Percentiles rank a stretch among this genome's conserved stretches.
phyloP scores from a whole-genome alignment of 2,888 invertebrate genomes.

The Mechanitis mazaeus region DNA sequence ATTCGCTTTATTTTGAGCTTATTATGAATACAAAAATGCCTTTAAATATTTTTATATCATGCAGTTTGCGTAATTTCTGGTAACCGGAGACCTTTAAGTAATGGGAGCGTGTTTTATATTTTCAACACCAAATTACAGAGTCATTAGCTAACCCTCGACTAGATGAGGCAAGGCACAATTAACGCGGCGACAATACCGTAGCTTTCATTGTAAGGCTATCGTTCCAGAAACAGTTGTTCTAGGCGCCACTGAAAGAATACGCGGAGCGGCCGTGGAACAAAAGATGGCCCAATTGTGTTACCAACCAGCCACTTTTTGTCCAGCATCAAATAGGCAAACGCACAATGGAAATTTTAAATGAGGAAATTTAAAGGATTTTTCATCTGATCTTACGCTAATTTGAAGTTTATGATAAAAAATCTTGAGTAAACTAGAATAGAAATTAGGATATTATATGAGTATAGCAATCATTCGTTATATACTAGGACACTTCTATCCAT shows the following conservation, averaged over 20 bases:
- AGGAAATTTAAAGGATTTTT: conserved; percentile 27
- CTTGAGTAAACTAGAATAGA: not conserved
- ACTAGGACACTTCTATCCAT: too few species aligned
- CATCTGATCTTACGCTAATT: conserved; percentile 15
- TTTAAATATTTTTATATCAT: conserved; percentile 21
- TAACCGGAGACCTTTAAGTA: conserved; percentile 18
- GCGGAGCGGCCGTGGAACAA: conserved; percentile 46
- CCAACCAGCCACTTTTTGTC: conserved; percentile 48
- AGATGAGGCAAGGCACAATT: conserved; percentile 58
- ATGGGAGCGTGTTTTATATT: conserved; percentile 18
- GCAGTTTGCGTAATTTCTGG: conserved; percentile 21
- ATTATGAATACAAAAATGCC: conserved; percentile 23
- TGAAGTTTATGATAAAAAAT: not conserved
- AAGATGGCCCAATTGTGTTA: conserved; percentile 56
- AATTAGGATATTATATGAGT: too few species aligned
- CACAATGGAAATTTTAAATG: conserved; percentile 43
- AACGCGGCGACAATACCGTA: conserved; percentile 54
- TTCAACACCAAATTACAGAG: conserved; percentile 41
- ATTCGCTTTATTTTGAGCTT: conserved; percentile 27
- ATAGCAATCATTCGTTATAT: too few species aligned
- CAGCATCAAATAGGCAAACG: conserved; percentile 47
- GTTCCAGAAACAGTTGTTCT: conserved; percentile 57
- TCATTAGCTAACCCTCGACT: conserved; percentile 52
- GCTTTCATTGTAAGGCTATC: conserved; percentile 52
- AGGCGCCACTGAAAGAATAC: conserved; percentile 47